Conservation (phyloP, 2,113 vertebrate genomes). For the Rhadina sibilatrix region DNA sequence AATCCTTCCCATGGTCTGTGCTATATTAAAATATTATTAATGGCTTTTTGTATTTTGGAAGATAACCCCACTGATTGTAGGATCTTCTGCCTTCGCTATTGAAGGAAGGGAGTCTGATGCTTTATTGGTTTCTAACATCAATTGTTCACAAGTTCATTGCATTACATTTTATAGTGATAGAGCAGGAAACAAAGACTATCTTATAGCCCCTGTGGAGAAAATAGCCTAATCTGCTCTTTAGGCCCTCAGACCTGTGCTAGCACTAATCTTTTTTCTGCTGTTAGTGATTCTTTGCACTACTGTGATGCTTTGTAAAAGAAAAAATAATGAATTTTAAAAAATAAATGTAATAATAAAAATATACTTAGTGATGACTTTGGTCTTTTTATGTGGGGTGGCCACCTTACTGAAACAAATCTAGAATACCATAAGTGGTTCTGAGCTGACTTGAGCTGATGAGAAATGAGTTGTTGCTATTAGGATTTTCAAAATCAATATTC, state of each 20-base stretch:
- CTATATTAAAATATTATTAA: not conserved
- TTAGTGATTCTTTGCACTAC: not conserved
- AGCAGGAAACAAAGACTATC: not conserved
- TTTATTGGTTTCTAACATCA: not conserved
- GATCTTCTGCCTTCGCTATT: not conserved
- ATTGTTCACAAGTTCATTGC: not conserved
- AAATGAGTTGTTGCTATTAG: not conserved
- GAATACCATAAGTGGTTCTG: not conserved
- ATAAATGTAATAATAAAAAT: not conserved
- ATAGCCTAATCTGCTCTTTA: not conserved
- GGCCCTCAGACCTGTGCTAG: not conserved
- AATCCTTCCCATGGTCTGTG: not conserved
- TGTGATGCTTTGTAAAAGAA: not conserved
- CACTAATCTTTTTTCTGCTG: not conserved
- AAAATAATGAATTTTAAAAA: not conserved
- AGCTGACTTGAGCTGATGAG: not conserved
- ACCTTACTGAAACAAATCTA: not conserved
- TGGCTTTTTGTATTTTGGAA: not conserved
- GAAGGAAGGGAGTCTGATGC: not conserved
- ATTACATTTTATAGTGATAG: not conserved
- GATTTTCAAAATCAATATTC: not conserved
- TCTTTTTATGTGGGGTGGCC: not conserved
- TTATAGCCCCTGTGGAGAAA: not conserved
- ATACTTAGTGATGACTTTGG: not conserved
- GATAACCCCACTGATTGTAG: not conserved